These are phyloP conservation scores for mouse (Mus musculus) DNA, from an alignment of 2,113 vertebrate species.

Conservation along the genomic window GRCm39 chr8:11222001-11222500, in stretches of 20 bases:
- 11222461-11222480: background rate
- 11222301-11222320: background rate
- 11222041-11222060: rapidly evolving
- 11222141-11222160: background rate
- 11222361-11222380: rapidly evolving
- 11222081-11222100: background rate
- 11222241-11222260: background rate
- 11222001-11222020: background rate
- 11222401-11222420: background rate
- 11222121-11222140: background rate
- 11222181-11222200: background rate
- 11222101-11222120: too few relatives aligned
- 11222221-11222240: background rate
- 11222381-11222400: rapidly evolving
- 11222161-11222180: background rate
- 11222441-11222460: too few relatives aligned
- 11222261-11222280: background rate
- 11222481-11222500: too few relatives aligned
- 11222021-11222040: rapidly evolving
- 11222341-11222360: background rate
- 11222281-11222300: rapidly evolving
- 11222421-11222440: background rate
- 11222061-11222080: rapidly evolving
- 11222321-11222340: background rate
- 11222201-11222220: background rate